Conservation (phyloP, 2,888 invertebrate genomes). For the Trissonchulus latispiculum region DNA sequence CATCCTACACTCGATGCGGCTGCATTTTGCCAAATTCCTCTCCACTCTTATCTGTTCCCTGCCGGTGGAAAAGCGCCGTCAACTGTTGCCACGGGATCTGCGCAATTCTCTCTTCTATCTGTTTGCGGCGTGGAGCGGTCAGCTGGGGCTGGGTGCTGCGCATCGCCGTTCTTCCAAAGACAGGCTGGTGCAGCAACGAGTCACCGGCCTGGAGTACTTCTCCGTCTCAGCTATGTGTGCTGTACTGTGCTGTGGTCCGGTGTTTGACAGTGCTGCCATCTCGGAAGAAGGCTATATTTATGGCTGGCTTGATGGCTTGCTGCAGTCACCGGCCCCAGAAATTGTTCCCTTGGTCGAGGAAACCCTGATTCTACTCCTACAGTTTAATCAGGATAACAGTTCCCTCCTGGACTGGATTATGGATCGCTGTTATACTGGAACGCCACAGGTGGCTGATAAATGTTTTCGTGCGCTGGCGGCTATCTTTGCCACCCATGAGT, state of each 20-base stretch:
- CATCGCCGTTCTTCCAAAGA: slow-evolving; percentile 31
- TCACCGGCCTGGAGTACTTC: slow-evolving; percentile 49
- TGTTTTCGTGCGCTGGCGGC: slow-evolving; percentile 91
- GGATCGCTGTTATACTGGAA: slow-evolving; percentile 88
- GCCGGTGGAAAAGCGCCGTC: slow-evolving; percentile 74
- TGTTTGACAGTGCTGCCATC: slow-evolving; percentile 59
- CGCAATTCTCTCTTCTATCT: slow-evolving; percentile 75
- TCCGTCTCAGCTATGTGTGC: slow-evolving; percentile 80
- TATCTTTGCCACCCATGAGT: slow-evolving; percentile 90
- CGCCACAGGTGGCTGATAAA: slow-evolving; percentile 79
- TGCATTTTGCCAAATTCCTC: slow-evolving; percentile 87
- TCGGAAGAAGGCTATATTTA: slow-evolving; percentile 79
- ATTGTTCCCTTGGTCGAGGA: slow-evolving; percentile 81
- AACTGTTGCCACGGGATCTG: slow-evolving; percentile 72
- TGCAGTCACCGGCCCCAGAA: slow-evolving; percentile 61
- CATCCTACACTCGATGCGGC: slow-evolving; percentile 69
- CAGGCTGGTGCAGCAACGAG: slow-evolving; percentile 30
- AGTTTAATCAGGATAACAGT: slow-evolving; percentile 85
- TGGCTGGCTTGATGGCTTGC: slow-evolving; percentile 80
- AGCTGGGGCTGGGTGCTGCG: slow-evolving; percentile 56
- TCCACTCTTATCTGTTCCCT: slow-evolving; percentile 86
- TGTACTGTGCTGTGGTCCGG: slow-evolving; percentile 84
- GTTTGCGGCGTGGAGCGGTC: slow-evolving; percentile 88
- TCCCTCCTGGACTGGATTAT: slow-evolving; percentile 92
- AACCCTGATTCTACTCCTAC: slow-evolving; percentile 79